Conservation (phyloP, 2,797 vertebrate genomes). For the Megalops cyprinoides region DNA sequence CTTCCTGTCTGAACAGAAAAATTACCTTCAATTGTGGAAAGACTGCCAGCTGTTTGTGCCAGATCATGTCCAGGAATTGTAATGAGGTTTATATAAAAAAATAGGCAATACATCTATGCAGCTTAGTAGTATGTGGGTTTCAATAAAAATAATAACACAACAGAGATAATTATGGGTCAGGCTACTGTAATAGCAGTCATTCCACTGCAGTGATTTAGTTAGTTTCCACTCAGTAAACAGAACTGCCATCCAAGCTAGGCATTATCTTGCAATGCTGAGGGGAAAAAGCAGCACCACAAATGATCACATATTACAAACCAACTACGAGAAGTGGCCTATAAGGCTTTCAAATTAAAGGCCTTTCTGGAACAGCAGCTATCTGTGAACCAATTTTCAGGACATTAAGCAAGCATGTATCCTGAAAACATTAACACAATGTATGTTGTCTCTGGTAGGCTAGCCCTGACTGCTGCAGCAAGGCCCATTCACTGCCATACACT, state of each 20-base stretch:
- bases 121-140: background rate
- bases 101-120: background rate
- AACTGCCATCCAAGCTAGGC: conserved; percentile 8
- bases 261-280: conserved; percentile 1
- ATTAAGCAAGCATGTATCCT: background rate
- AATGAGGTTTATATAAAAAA: background rate
- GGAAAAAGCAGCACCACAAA: background rate
- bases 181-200: conserved; percentile 5
- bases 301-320: background rate
- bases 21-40: background rate
- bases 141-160: background rate
- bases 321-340: background rate
- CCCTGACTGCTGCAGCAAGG: background rate
- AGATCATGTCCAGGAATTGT: conserved; percentile 5
- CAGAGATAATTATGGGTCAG: conserved; percentile 4
- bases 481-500: background rate
- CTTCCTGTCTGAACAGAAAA: background rate
- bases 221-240: conserved; percentile 16
- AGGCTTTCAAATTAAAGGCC: background rate
- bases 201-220: background rate
- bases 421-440: background rate
- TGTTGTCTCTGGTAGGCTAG: background rate
- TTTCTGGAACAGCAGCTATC: background rate
- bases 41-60: background rate
- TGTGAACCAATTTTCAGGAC: background rate